Evolutionary conservation across 92 coral and sea anemone species (phyloP).

Genomic region (Virgularia gustaviana): DNA sequence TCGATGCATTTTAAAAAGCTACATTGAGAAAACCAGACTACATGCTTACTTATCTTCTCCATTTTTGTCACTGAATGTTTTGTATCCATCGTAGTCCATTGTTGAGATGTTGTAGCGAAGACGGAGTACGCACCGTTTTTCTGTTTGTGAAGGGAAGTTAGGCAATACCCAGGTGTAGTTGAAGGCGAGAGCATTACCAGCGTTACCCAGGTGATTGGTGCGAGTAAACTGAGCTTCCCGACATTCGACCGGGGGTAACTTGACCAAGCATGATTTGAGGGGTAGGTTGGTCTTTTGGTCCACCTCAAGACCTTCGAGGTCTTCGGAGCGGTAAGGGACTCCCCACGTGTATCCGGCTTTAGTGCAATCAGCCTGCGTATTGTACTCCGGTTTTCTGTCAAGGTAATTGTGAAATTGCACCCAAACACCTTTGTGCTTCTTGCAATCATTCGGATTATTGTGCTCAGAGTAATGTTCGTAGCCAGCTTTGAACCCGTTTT

Average conservation of each 20-base stretch:
- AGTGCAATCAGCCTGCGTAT: constrained; percentile 45
- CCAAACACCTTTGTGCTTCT: constrained; percentile 70
- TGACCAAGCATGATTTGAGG: constrained; percentile 64
- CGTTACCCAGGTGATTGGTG: constrained; percentile 91
- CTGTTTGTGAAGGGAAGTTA: constrained; percentile 63
- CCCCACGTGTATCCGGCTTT: constrained; percentile 63
- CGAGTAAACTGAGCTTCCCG: constrained; percentile 69
- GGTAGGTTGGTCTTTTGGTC: neutral
- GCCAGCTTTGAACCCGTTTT: too few species aligned
- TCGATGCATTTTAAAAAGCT: too few species aligned
- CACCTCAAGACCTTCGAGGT: constrained; percentile 30
- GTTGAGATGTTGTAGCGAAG: constrained; percentile 87
- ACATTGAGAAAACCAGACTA: neutral
- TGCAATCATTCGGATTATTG: constrained; percentile 70
- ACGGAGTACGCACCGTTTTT: constrained; percentile 65
- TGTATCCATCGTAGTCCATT: constrained; percentile 82
- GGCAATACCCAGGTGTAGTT: constrained; percentile 86
- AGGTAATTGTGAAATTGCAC: constrained; percentile 65
- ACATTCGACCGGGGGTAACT: constrained; percentile 64
- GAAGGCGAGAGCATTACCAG: constrained; percentile 69
- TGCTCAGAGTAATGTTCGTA: constrained; percentile 71
- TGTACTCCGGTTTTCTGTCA: constrained; percentile 47
- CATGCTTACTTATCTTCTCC: constrained; percentile 56
- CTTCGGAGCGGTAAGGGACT: constrained; percentile 56
- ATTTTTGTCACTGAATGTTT: constrained; percentile 66